Evolutionary conservation across 2,888 invertebrate species (phyloP).

Genomic region (Hanleya hanleyi): DNA sequence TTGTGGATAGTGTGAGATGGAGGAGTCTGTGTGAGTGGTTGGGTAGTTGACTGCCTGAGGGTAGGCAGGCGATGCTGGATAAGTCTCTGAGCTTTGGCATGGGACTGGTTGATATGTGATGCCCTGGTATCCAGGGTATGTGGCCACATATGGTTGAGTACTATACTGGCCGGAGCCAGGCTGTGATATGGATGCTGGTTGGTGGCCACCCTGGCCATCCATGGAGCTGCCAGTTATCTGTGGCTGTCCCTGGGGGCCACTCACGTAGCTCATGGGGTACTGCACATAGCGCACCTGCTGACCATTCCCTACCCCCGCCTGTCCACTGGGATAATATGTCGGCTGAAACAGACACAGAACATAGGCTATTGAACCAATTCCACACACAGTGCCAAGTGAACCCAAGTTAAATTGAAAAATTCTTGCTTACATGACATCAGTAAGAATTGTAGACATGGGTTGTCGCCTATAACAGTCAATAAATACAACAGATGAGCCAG

Average conservation of each 20-base stretch:
- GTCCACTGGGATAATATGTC: background rate
- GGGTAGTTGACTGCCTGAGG: background rate
- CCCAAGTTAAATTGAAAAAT: too few relatives aligned
- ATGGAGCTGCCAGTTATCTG: background rate
- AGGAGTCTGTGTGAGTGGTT: background rate
- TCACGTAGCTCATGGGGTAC: constrained; percentile 3
- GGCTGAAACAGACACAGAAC: background rate
- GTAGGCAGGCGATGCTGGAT: background rate
- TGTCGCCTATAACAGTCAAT: too few relatives aligned
- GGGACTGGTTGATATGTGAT: constrained; percentile 8
- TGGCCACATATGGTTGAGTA: background rate
- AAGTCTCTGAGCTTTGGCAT: background rate
- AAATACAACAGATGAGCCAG: too few relatives aligned
- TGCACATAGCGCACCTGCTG: background rate
- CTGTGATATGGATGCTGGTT: background rate
- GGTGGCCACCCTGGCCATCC: background rate
- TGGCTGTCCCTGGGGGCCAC: background rate
- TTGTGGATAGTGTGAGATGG: background rate
- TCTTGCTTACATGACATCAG: too few relatives aligned
- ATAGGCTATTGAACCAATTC: too few relatives aligned
- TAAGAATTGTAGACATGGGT: too few relatives aligned
- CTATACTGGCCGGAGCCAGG: background rate
- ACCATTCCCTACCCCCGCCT: background rate
- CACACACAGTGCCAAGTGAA: too few relatives aligned
- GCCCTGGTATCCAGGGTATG: constrained; percentile 4